phyloP scores from a whole-genome alignment of 2,888 invertebrate species.

The Anoplius nigerrimus region DNA sequence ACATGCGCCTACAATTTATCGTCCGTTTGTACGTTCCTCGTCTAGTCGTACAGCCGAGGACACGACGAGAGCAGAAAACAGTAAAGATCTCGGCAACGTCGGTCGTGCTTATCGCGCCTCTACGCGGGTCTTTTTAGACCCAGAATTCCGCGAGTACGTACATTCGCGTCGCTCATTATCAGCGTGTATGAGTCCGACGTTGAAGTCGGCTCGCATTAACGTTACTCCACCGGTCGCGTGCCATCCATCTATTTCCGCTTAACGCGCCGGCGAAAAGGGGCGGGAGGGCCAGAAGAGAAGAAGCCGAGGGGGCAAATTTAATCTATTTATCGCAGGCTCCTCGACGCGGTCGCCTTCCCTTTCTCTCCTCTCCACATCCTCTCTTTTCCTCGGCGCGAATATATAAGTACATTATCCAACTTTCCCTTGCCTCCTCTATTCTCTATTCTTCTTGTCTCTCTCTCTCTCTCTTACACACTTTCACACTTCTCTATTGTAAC shows the following conservation, averaged over 20 bases:
- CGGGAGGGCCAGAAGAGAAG: constrained; percentile 6
- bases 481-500: constrained; percentile 1
- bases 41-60: too few relatives aligned
- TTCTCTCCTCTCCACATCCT: constrained; percentile 21
- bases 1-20: too few relatives aligned
- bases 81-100: too few relatives aligned
- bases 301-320: constrained; percentile 62
- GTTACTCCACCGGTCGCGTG: constrained; percentile 60
- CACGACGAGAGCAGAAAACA: neutral
- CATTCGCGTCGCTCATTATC: neutral
- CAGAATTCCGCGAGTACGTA: too few relatives aligned
- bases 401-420: constrained; percentile 12
- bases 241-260: constrained; percentile 68
- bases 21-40: too few relatives aligned
- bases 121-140: too few relatives aligned
- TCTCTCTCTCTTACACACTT: constrained; percentile 2
- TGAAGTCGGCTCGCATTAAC: neutral
- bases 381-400: constrained; percentile 15
- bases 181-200: neutral
- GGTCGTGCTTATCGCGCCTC: neutral
- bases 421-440: constrained; percentile 6
- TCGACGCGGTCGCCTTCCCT: constrained; percentile 25
- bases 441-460: constrained; percentile 9
- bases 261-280: constrained; percentile 59
- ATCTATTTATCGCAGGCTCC: constrained; percentile 64